Percentiles rank a stretch among this genome's conserved stretches.
Conservation (phyloP, 2,888 invertebrate species). For the Cylloceria caligata region DNA sequence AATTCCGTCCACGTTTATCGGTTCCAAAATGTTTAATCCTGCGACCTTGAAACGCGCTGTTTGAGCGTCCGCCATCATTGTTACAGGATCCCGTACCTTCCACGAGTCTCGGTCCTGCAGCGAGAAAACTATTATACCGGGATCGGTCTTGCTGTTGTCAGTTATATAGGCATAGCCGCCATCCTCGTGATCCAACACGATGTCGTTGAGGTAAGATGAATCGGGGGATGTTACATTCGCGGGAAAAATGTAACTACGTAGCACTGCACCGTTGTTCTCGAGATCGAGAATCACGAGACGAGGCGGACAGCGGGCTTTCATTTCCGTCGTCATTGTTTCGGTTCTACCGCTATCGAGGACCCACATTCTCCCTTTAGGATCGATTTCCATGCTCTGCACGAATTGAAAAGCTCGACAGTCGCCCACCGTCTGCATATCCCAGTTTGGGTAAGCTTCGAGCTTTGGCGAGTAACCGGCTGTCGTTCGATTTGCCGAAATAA, state of each 20-base stretch:
- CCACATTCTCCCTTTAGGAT: constrained; percentile 88
- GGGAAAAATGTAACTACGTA: constrained; percentile 87
- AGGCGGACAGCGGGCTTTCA: constrained; percentile 87
- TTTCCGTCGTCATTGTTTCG: constrained; percentile 86
- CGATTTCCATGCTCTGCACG: constrained; percentile 91
- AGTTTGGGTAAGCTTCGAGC: constrained; percentile 90
- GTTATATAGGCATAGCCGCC: constrained; percentile 90
- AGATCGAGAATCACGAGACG: constrained; percentile 90
- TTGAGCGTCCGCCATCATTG: constrained; percentile 88
- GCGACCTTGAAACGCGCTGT: constrained; percentile 88
- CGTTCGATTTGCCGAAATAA: constrained; percentile 84
- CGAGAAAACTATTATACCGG: constrained; percentile 91
- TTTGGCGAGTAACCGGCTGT: constrained; percentile 87
- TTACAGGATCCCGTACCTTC: constrained; percentile 88
- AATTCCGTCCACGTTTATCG: constrained; percentile 89
- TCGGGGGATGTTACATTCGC: constrained; percentile 86
- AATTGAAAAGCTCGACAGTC: constrained; percentile 90
- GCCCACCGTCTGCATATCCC: constrained; percentile 89
- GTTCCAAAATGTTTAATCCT: constrained; percentile 86
- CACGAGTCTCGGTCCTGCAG: constrained; percentile 88
- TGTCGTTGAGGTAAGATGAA: constrained; percentile 89
- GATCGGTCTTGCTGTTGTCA: constrained; percentile 89
- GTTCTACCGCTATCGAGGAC: constrained; percentile 87
- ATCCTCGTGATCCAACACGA: constrained; percentile 90
- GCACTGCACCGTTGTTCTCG: constrained; percentile 86